Conservation (phyloP, 2,797 vertebrate genomes). For the Mormyrus hasselquistii region DNA sequence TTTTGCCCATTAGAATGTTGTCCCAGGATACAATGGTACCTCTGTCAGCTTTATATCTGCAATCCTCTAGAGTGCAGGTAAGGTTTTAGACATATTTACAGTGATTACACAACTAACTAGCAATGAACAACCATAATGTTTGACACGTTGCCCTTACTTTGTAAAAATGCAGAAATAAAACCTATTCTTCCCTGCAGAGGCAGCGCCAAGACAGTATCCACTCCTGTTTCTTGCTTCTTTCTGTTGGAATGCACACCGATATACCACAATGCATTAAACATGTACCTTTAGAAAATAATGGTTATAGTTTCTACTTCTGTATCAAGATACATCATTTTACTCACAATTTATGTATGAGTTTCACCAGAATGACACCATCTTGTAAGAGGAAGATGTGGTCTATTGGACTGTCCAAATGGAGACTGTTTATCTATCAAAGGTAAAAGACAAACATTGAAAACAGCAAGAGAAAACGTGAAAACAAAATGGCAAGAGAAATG, state of each 20-base stretch:
- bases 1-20: slow-evolving; percentile 59
- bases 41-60: slow-evolving; percentile 53
- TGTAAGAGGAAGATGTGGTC: slow-evolving; percentile 57
- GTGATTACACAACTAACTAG: neutral
- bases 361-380: slow-evolving; percentile 68
- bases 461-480: neutral
- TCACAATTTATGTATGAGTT: slow-evolving; percentile 74
- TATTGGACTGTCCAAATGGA: slow-evolving; percentile 55
- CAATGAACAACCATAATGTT: neutral
- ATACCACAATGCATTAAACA: neutral
- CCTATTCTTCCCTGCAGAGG: slow-evolving; percentile 55
- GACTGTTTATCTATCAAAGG: slow-evolving; percentile 67
- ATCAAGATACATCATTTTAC: slow-evolving; percentile 32
- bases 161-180: slow-evolving; percentile 65
- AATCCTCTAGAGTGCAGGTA: slow-evolving; percentile 48
- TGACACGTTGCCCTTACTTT: slow-evolving; percentile 61
- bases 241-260: slow-evolving; percentile 46
- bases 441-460: neutral
- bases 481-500: neutral
- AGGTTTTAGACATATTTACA: neutral
- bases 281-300: neutral
- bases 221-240: slow-evolving; percentile 54
- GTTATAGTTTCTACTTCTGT: neutral
- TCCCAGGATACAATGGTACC: slow-evolving; percentile 62
- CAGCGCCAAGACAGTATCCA: slow-evolving; percentile 42